Evolutionary conservation across 1,140 invertebrate genomes (phyloP), one percentile per base, ranked within the genome.

Genomic region (Diachasmimorpha longicaudata): DNA sequence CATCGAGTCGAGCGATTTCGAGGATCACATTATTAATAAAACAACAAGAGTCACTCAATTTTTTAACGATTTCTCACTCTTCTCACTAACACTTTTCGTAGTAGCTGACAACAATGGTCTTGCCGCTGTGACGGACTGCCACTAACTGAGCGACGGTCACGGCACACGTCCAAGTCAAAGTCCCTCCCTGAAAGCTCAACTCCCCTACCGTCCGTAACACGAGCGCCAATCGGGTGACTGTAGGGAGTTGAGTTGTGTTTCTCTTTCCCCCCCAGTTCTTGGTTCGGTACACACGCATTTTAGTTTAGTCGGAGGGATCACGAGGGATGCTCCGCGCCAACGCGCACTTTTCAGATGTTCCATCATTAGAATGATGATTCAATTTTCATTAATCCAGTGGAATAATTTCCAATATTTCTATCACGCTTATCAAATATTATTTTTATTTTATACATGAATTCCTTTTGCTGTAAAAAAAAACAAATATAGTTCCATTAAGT

Each of bases 111-210:
- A n/a, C 48, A 76, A 76, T 42, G 68, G 19, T 82, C 79, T 42
- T 77, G 78, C 77, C 66, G 39, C 78, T 70, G 73, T 83, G 84
- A 84, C 88, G 87, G 87, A 83, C 85, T 81, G 84, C 86, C 88
- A 85, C 86, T 85, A 84, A 89, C 87, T 89, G 84, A 88, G 80
- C 81, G 48, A 16, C 76, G 76, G 78, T 81, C 77, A 79, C 75
- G 21, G 46, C 76, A 52, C 70, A 72, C 76, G 75, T 75, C 71
- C 80, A 69, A 76, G 67, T 79, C 76, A 70, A 70, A 69, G 71
- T 74, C 79, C 79, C 80, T 79, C 80, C 75, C 81, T 80, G 76
- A 75, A 77, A 79, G 79, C 79, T 78, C 80, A 44, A 79, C 81
- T 79, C 81, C 79, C 80, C 80, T 80, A 76, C 81, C 77, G 77